These are phyloP conservation scores for Lagorchestes hirsutus DNA, from an alignment of 2,797 vertebrate genomes.

Conservation along the genomic window DNA sequence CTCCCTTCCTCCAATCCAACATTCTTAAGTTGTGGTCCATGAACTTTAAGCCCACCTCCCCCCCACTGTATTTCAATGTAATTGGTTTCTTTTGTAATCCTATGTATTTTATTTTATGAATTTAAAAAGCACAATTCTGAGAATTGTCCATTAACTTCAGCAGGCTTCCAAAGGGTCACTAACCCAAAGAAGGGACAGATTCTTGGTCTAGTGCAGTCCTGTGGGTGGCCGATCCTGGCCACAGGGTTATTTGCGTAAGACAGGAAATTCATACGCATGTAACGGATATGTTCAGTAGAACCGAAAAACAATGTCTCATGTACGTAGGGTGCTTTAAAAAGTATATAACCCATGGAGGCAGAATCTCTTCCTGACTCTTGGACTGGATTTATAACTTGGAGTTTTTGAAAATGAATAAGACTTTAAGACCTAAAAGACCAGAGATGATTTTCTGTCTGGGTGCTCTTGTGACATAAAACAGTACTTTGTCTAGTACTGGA, in stretches of 20 bases:
- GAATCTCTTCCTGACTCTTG: neutral
- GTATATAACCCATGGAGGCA: neutral
- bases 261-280: neutral
- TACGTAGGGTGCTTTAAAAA: neutral
- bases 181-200: neutral
- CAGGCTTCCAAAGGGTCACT: neutral
- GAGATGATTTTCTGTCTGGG: neutral
- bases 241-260: neutral
- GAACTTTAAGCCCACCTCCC: neutral
- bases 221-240: neutral
- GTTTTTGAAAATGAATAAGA: neutral
- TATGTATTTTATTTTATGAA: neutral
- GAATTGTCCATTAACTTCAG: neutral
- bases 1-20: neutral
- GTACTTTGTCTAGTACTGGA: neutral
- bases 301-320: neutral
- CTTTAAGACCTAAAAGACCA: neutral
- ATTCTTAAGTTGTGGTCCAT: neutral
- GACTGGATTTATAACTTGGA: neutral
- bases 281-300: neutral
- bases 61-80: neutral
- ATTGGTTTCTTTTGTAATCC: neutral
- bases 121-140: neutral
- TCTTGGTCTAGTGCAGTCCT: neutral
- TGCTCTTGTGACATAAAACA: neutral